phyloP scores from a whole-genome alignment of 2,888 invertebrate species.

The Ecliptopera silaceata region DNA sequence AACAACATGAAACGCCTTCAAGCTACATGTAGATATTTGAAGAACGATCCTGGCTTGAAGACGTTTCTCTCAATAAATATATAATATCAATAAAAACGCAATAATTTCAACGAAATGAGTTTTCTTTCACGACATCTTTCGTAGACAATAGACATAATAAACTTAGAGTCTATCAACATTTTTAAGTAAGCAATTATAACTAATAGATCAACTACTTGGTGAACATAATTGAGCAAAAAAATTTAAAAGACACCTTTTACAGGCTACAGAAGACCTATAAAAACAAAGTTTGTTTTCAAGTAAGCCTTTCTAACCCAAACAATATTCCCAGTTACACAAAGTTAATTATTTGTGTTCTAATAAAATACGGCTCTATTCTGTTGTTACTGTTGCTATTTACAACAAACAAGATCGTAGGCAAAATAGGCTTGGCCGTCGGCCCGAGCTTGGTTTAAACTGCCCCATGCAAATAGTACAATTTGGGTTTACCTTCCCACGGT shows the following conservation, averaged over 20 bases:
- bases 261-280: no score
- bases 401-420: background rate
- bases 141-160: conserved; percentile 14
- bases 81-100: no score
- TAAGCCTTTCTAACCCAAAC: no score
- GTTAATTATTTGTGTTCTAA: conserved; percentile 9
- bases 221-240: no score
- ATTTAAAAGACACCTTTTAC: no score
- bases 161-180: conserved; percentile 11
- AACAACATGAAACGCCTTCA: background rate
- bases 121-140: conserved; percentile 13
- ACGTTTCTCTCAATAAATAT: no score
- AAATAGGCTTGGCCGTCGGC: conserved; percentile 1
- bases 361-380: conserved; percentile 11
- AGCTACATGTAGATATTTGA: no score
- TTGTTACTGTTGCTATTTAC: conserved; percentile 13
- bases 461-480: conserved; percentile 13
- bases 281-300: no score
- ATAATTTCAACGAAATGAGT: conserved; percentile 12
- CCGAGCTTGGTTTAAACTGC: conserved; percentile 1
- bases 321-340: background rate
- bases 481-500: conserved; percentile 6
- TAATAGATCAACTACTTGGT: background rate
- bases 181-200: conserved; percentile 11
- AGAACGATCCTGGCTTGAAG: no score